Evolutionary conservation across 2,888 invertebrate species (phyloP).

Genomic region (Drosophila glabriapex): DNA sequence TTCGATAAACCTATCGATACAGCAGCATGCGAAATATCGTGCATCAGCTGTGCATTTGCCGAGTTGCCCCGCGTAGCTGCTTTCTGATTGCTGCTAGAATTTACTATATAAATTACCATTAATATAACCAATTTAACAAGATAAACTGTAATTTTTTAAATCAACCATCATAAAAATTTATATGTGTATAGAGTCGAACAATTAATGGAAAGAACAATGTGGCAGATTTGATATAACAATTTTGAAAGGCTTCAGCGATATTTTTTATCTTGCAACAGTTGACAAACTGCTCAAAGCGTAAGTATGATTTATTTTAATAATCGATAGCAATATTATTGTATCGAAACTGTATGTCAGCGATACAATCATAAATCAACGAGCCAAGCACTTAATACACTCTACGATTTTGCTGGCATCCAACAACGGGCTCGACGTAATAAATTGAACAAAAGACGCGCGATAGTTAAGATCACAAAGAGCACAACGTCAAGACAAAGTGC

Average conservation of each 20-base stretch:
- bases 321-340: conserved; percentile 27
- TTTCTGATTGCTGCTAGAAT: not conserved
- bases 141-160: not conserved
- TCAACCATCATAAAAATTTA: not conserved
- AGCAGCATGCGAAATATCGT: not conserved
- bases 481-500: conserved; percentile 49
- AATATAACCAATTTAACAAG: not conserved
- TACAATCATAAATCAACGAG: conserved; percentile 22
- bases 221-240: not conserved
- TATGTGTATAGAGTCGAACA: not conserved
- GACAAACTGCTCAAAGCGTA: not conserved
- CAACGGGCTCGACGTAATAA: conserved; percentile 39
- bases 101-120: not conserved
- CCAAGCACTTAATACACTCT: conserved; percentile 19
- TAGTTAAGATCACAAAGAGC: conserved; percentile 41
- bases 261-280: not conserved
- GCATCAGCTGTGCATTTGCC: conserved; percentile 29
- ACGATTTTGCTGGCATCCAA: conserved; percentile 30
- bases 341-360: conserved; percentile 12
- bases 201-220: not conserved
- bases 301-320: conserved; percentile 5
- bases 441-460: conserved; percentile 45
- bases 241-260: not conserved
- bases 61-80: conserved; percentile 7
- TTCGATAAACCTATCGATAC: conserved; percentile 14